Percentiles rank a stretch among this genome's conserved stretches.
phyloP scores from a whole-genome alignment of 2,888 invertebrate species.

The Leptothorax acervorum region DNA sequence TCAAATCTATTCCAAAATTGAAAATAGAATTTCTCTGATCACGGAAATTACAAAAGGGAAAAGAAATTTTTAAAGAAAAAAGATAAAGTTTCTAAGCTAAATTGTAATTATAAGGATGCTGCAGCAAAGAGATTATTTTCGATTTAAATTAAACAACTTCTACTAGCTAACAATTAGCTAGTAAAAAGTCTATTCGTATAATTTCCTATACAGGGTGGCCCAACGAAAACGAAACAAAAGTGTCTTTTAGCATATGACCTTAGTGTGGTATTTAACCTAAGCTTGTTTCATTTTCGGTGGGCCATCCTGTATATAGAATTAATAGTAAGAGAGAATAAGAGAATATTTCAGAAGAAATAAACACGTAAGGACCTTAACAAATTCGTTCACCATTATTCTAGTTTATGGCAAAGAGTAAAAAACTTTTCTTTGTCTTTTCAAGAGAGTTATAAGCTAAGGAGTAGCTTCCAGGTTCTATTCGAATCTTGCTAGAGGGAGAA shows the following conservation, averaged over 20 bases:
- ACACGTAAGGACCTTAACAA: neutral
- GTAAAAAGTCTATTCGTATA: too few species aligned
- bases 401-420: neutral
- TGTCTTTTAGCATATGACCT: too few species aligned
- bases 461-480: conserved; percentile 15
- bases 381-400: neutral
- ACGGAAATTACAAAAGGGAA: neutral
- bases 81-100: neutral
- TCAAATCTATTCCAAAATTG: neutral
- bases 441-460: neutral
- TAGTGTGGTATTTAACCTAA: too few species aligned
- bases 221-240: too few species aligned
- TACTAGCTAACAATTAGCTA: too few species aligned
- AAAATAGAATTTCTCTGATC: neutral
- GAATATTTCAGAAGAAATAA: too few species aligned
- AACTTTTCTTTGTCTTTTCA: conserved; percentile 13
- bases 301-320: neutral
- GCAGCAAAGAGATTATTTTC: neutral
- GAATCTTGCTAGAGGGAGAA: conserved; percentile 32
- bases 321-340: neutral
- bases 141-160: neutral
- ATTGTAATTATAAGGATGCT: neutral
- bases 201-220: too few species aligned
- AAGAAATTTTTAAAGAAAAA: neutral
- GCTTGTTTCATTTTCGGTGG: too few species aligned